A percentile compares a stretch with the other conserved stretches of the same genome.
Evolutionary conservation across 1,140 invertebrate genomes (phyloP).

Genomic region (Sipha flava): DNA sequence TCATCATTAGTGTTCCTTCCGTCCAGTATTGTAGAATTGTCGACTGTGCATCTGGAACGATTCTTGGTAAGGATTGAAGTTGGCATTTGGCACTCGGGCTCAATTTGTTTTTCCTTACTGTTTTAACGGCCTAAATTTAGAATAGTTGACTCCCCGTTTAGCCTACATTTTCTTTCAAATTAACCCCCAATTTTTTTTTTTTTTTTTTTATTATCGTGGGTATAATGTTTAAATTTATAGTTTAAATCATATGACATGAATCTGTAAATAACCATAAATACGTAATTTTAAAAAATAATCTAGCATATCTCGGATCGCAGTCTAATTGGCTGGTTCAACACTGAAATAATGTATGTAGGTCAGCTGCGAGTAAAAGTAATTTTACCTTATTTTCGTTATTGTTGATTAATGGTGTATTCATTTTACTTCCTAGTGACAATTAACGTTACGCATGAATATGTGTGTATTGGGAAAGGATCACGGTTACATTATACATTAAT

Average conservation of each 20-base stretch:
- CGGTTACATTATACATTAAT: background rate
- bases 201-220: background rate
- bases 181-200: background rate
- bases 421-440: background rate
- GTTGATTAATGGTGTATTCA: background rate
- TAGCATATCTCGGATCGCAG: background rate
- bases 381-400: background rate
- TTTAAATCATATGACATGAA: background rate
- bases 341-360: constrained; percentile 2
- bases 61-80: background rate
- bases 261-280: background rate
- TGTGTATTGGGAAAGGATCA: background rate
- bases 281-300: constrained; percentile 10
- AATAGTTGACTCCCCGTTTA: background rate
- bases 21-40: background rate
- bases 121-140: constrained; percentile 19
- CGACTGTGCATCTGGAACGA: background rate
- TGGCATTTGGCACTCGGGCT: constrained; percentile 9
- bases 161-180: constrained; percentile 19
- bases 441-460: background rate
- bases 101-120: constrained; percentile 8
- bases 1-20: background rate
- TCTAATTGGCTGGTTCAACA: background rate
- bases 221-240: background rate
- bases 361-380: background rate